These are phyloP conservation scores for Serrognathus titanus DNA, from an alignment of 2,888 invertebrate genomes.

Conservation along the genomic window DNA sequence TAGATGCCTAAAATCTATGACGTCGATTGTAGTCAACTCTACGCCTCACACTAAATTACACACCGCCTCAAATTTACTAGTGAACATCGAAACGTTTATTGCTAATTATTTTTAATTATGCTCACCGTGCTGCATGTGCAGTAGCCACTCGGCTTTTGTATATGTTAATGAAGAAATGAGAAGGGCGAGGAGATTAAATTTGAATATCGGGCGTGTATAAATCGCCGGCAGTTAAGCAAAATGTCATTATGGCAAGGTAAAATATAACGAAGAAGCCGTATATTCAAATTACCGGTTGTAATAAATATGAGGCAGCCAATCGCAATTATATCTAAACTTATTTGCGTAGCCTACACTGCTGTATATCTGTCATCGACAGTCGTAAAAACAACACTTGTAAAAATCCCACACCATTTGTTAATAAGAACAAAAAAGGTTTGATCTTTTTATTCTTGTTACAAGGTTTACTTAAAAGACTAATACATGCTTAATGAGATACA, in stretches of 20 bases:
- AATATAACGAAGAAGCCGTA: conserved; percentile 29
- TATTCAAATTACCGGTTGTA: conserved; percentile 35
- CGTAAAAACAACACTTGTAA: conserved; percentile 13
- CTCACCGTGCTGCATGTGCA: too few relatives aligned
- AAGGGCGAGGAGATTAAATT: not conserved
- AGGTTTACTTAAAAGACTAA: too few relatives aligned
- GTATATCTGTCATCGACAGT: conserved; percentile 16
- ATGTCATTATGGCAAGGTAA: conserved; percentile 19
- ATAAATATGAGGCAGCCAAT: conserved; percentile 35
- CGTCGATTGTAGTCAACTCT: not conserved
- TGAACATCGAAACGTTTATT: too few relatives aligned
- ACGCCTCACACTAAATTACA: not conserved
- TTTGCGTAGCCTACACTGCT: conserved; percentile 26
- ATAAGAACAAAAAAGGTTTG: too few relatives aligned
- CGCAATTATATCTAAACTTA: conserved; percentile 23
- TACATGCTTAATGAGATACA: too few relatives aligned
- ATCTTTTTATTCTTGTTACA: too few relatives aligned
- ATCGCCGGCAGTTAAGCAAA: not conserved
- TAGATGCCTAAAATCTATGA: not conserved
- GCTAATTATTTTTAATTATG: too few relatives aligned
- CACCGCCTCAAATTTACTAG: not conserved
- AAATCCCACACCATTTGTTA: not conserved
- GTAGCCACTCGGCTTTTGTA: too few relatives aligned
- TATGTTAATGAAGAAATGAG: not conserved
- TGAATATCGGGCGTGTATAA: conserved; percentile 2